phyloP scores from a whole-genome alignment of 2,888 invertebrate genomes.

The Drosophila neonasuta region DNA sequence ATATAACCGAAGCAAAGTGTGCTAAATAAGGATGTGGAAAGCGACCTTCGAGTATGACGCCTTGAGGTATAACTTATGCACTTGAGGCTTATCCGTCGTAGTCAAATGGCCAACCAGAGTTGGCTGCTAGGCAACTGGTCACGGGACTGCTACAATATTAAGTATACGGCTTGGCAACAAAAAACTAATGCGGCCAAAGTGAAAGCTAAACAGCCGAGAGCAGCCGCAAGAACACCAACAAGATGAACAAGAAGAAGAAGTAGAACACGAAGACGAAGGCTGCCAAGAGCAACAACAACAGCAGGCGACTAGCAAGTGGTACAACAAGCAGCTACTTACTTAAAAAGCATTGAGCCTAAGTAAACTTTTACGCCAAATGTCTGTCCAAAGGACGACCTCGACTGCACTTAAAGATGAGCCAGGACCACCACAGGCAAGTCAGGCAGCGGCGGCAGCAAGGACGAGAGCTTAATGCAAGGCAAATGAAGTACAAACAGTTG shows the following conservation, averaged over 20 bases:
- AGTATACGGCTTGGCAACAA: slow-evolving; percentile 52
- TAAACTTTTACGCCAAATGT: slow-evolving; percentile 69
- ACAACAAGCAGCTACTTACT: slow-evolving; percentile 70
- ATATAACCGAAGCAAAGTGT: slow-evolving; percentile 4
- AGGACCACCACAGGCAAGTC: slow-evolving; percentile 39
- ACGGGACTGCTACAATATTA: slow-evolving; percentile 50
- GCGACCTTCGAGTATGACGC: slow-evolving; percentile 20
- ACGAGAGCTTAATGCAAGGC: slow-evolving; percentile 69
- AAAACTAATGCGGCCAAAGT: slow-evolving; percentile 69
- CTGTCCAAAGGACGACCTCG: slow-evolving; percentile 48
- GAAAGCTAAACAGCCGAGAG: slow-evolving; percentile 70
- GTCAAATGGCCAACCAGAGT: slow-evolving; percentile 32
- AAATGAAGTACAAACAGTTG: slow-evolving; percentile 72
- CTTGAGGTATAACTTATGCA: slow-evolving; percentile 50
- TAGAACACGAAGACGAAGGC: slow-evolving; percentile 4
- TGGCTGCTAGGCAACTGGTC: slow-evolving; percentile 49
- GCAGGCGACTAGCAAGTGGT: slow-evolving; percentile 45
- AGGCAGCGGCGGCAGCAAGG: slow-evolving; percentile 43
- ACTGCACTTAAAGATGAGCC: slow-evolving; percentile 70
- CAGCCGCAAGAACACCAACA: slow-evolving; percentile 37
- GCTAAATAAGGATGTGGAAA: slow-evolving; percentile 26
- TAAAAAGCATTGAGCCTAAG: slow-evolving; percentile 77
- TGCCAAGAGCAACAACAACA: slow-evolving; percentile 25
- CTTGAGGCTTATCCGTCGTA: slow-evolving; percentile 48
- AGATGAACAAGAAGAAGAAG: slow-evolving; percentile 13